Evolutionary conservation across 1,140 invertebrate genomes (phyloP).

Genomic region (Calosoma granatense): DNA sequence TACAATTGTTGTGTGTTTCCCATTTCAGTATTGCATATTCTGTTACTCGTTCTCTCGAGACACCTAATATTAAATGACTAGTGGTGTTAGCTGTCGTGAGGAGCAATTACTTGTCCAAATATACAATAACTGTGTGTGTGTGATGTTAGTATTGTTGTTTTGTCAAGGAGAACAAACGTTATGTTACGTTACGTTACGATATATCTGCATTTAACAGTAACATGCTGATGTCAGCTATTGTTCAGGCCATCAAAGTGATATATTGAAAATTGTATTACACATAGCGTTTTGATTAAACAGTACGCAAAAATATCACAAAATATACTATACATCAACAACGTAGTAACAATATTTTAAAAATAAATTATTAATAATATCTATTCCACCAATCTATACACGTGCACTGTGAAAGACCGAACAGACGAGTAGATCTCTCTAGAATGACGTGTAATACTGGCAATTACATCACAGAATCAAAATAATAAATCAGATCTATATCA

Average conservation of each 20-base stretch:
- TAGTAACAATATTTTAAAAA: constrained; percentile 9
- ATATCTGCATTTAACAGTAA: constrained; percentile 4
- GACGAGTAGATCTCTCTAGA: too few relatives aligned
- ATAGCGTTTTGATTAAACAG: not conserved
- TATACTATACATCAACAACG: constrained; percentile 9
- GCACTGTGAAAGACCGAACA: too few relatives aligned
- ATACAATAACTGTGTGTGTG: too few relatives aligned
- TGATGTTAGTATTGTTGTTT: too few relatives aligned
- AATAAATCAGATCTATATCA: constrained; percentile 4
- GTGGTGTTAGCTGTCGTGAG: too few relatives aligned
- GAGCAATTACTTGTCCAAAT: too few relatives aligned
- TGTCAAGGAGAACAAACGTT: too few relatives aligned
- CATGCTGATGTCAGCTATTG: not conserved
- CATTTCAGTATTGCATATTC: too few relatives aligned
- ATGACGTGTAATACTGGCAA: not conserved
- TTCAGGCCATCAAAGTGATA: constrained; percentile 7
- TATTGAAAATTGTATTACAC: constrained; percentile 1
- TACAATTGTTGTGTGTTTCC: too few relatives aligned
- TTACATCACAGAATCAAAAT: constrained; percentile 5
- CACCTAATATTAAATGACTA: too few relatives aligned
- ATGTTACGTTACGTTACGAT: too few relatives aligned
- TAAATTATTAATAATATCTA: constrained; percentile 5
- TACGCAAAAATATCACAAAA: constrained; percentile 9
- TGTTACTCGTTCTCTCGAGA: too few relatives aligned
- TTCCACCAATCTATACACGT: not conserved